Conservation (phyloP, 2,113 vertebrate genomes). For the Oncorhynchus masou region DNA sequence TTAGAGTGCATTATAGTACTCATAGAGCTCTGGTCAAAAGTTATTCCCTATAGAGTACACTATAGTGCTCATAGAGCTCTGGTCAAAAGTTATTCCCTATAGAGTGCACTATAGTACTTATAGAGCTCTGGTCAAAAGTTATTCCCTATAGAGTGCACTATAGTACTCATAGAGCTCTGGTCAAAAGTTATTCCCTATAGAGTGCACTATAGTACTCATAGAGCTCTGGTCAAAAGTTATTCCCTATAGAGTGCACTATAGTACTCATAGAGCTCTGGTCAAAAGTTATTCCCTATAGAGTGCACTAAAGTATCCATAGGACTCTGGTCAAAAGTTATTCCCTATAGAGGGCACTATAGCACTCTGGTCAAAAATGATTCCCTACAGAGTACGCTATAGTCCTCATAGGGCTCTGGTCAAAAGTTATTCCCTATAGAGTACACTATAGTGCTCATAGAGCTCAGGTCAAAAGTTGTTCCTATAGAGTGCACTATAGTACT, state of each 20-base stretch:
- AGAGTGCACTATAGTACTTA: neutral
- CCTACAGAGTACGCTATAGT: neutral
- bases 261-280: neutral
- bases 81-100: neutral
- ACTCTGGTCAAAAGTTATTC: conserved; percentile 16
- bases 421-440: no score
- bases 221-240: neutral
- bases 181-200: no score
- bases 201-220: no score
- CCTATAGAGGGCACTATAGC: neutral
- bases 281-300: conserved; percentile 19
- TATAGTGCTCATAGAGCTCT: neutral
- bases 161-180: no score
- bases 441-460: no score
- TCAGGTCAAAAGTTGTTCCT: no score
- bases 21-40: neutral
- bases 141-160: no score
- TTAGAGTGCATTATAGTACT: neutral
- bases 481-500: no score
- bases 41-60: conserved; percentile 13
- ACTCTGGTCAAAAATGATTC: conserved; percentile 8
- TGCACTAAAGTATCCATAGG: no score
- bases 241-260: conserved; percentile 2
- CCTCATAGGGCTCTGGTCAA: neutral
- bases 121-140: no score